These are phyloP conservation scores for Ovibos moschatus DNA, from an alignment of 2,113 vertebrate species.

Conservation along the genomic window DNA sequence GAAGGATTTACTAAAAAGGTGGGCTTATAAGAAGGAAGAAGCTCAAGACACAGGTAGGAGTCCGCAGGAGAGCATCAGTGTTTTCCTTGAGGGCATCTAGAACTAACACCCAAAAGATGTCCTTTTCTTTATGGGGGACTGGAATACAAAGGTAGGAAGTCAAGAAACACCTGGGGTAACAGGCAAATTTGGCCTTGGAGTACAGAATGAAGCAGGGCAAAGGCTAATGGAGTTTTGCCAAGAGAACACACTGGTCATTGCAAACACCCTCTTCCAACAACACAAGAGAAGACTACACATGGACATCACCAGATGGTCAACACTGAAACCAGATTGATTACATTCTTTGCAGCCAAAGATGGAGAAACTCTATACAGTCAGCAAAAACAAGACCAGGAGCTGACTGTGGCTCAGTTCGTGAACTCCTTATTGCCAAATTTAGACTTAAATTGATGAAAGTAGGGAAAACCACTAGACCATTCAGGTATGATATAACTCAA, in stretches of 20 bases:
- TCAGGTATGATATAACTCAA: background rate
- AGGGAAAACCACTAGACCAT: background rate
- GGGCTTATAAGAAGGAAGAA: background rate
- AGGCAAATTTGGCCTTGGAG: background rate
- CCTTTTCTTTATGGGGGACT: background rate
- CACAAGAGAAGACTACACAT: background rate
- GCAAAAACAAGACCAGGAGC: background rate
- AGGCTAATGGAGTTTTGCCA: background rate
- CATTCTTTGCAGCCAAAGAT: background rate
- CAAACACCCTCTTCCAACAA: background rate
- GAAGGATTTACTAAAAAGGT: background rate
- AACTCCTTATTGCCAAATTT: background rate
- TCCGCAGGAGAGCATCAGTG: background rate
- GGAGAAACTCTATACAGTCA: background rate
- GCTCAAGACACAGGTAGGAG: background rate
- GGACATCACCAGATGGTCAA: background rate
- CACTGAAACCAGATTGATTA: background rate
- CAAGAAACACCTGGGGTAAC: background rate
- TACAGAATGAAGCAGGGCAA: background rate
- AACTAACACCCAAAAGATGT: background rate
- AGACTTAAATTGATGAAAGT: background rate
- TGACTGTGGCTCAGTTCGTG: background rate
- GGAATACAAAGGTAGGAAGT: background rate
- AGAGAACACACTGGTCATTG: background rate
- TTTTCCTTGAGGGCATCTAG: background rate